Evolutionary conservation across 2,888 invertebrate species (phyloP).

Genomic region (Caenorhabditis auriculariae): DNA sequence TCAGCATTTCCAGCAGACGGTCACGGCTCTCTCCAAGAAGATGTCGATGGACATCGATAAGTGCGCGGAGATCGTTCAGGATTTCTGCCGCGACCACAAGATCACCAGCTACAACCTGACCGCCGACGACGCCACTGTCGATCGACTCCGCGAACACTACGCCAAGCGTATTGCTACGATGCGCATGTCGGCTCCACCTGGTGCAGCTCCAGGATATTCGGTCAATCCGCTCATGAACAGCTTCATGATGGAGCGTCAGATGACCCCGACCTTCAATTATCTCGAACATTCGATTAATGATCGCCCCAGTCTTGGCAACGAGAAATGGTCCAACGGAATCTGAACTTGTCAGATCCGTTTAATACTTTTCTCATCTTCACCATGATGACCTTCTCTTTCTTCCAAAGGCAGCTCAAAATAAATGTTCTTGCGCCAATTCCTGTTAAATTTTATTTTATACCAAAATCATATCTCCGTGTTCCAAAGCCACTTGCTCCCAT

Average conservation of each 20-base stretch:
- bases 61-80: constrained; percentile 1
- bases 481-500: too few species aligned
- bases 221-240: constrained; percentile 13
- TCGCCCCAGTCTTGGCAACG: constrained; percentile 3
- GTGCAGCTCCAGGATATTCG: constrained; percentile 21
- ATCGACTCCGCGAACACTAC: constrained; percentile 3
- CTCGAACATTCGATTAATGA: neutral
- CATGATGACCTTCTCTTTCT: neutral
- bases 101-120: constrained; percentile 4
- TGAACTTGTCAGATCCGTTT: neutral
- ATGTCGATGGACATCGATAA: constrained; percentile 6
- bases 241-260: too few species aligned
- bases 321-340: constrained; percentile 8
- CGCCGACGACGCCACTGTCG: constrained; percentile 2
- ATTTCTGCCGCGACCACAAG: constrained; percentile 7
- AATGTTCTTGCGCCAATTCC: too few species aligned
- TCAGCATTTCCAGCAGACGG: constrained; percentile 2
- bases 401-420: too few species aligned
- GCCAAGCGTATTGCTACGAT: constrained; percentile 2
- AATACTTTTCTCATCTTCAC: neutral
- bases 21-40: constrained; percentile 1
- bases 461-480: too few species aligned
- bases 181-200: constrained; percentile 18
- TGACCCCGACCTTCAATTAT: neutral
- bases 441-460: too few species aligned